These are phyloP conservation scores for Anhinga rufa DNA, from an alignment of 2,113 vertebrate genomes.

Conservation along the genomic window DNA sequence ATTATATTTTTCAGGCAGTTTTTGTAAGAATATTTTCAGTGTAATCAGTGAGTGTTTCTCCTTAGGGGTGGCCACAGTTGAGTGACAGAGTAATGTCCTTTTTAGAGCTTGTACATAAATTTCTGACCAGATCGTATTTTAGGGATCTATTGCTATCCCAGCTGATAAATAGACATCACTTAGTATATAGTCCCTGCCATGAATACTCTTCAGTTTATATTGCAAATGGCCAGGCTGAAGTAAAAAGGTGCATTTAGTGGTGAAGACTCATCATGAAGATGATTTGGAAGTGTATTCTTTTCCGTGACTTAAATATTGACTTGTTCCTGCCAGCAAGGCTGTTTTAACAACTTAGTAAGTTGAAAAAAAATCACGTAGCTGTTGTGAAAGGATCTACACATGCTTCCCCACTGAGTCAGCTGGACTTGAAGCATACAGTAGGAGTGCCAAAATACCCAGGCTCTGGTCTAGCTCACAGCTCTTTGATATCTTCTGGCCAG, in stretches of 20 bases:
- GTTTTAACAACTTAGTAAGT: not conserved
- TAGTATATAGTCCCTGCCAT: not conserved
- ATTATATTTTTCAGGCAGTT: not conserved
- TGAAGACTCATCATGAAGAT: not conserved
- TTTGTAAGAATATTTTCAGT: not conserved
- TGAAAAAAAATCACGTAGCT: not conserved
- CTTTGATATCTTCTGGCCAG: conserved; percentile 17
- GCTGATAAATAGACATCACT: not conserved
- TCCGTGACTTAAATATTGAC: not conserved
- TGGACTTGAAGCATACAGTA: not conserved
- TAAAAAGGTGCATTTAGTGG: not conserved
- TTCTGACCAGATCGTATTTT: not conserved
- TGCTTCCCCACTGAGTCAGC: conserved; percentile 29
- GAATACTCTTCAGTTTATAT: not conserved
- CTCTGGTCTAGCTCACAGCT: not conserved
- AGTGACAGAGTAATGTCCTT: not conserved
- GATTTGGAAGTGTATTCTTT: not conserved
- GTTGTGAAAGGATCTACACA: conserved; percentile 18
- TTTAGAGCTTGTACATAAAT: not conserved
- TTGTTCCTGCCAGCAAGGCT: not conserved
- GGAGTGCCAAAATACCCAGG: not conserved
- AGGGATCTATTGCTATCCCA: not conserved
- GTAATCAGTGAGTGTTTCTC: not conserved
- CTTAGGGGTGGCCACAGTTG: not conserved
- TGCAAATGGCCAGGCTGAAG: not conserved